These are phyloP conservation scores for Pogonophryne albipinna DNA, from an alignment of 2,797 vertebrate species.

Conservation along the genomic window DNA sequence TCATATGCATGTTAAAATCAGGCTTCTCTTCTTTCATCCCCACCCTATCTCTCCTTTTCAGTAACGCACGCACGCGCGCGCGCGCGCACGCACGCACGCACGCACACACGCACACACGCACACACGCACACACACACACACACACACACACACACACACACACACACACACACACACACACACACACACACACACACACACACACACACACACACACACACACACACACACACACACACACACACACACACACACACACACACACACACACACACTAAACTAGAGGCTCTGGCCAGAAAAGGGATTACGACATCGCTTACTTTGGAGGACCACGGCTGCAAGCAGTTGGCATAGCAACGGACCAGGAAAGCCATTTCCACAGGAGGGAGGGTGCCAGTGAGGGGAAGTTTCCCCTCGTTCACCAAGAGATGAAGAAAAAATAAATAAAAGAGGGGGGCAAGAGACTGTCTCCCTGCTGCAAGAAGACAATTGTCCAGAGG, in stretches of 20 bases:
- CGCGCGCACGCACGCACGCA: background rate
- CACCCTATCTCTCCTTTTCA: constrained; percentile 37
- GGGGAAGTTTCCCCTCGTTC: constrained; percentile 89
- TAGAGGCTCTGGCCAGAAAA: constrained; percentile 68
- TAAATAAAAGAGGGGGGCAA: constrained; percentile 35
- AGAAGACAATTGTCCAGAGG: constrained; percentile 26
- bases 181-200: constrained; percentile 18
- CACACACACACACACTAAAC: constrained; percentile 48
- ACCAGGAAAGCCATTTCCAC: constrained; percentile 99
- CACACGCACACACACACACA: background rate
- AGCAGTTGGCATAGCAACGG: constrained; percentile 99
- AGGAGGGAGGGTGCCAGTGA: constrained; percentile 71
- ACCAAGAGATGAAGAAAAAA: constrained; percentile 63
- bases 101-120: constrained; percentile 8
- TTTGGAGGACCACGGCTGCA: constrained; percentile 99
- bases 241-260: constrained; percentile 17
- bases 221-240: constrained; percentile 25
- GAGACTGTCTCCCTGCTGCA: constrained; percentile 36
- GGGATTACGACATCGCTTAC: constrained; percentile 93
- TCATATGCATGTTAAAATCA: constrained; percentile 51
- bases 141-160: background rate
- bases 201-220: constrained; percentile 16
- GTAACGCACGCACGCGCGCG: constrained; percentile 9
- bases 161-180: background rate
- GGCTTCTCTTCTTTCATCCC: constrained; percentile 38